phyloP scores from a whole-genome alignment of 1,140 invertebrate genomes.

The Lucilia cuprina region DNA sequence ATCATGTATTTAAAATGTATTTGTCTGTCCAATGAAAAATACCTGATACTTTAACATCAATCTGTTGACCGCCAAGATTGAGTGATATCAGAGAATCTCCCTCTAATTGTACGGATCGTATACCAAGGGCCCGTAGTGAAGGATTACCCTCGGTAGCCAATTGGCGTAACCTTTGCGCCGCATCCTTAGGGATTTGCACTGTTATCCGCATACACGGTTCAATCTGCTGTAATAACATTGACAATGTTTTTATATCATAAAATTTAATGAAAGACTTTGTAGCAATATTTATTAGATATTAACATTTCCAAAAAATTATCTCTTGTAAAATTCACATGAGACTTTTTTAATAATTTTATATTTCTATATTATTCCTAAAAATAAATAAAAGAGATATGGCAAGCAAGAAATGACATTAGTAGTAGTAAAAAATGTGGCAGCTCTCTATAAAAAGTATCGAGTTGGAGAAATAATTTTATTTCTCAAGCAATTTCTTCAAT shows the following conservation, averaged over 20 bases:
- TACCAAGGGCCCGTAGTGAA: constrained; percentile 87
- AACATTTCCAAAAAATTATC: too few species aligned
- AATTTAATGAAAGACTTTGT: too few species aligned
- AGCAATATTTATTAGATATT: too few species aligned
- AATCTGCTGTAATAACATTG: constrained; percentile 69
- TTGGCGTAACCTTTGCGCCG: constrained; percentile 85
- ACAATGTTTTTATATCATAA: not conserved
- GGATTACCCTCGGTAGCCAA: constrained; percentile 88
- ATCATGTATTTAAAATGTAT: not conserved
- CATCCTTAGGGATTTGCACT: constrained; percentile 94
- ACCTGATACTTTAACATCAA: constrained; percentile 71
- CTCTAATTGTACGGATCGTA: constrained; percentile 94
- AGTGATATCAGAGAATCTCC: constrained; percentile 94
- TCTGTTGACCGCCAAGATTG: constrained; percentile 79
- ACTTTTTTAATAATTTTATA: too few species aligned
- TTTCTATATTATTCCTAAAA: not conserved
- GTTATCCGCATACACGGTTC: constrained; percentile 97
- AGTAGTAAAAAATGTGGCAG: not conserved
- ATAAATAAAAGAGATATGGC: not conserved
- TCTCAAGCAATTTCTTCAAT: not conserved
- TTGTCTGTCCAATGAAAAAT: constrained; percentile 45
- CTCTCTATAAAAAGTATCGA: not conserved
- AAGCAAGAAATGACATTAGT: not conserved
- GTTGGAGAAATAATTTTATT: not conserved
- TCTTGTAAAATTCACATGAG: too few species aligned